Percentiles rank a stretch among this genome's conserved stretches.
phyloP scores from a whole-genome alignment of 2,797 vertebrate genomes.

The Peromyscus melanophrys region DNA sequence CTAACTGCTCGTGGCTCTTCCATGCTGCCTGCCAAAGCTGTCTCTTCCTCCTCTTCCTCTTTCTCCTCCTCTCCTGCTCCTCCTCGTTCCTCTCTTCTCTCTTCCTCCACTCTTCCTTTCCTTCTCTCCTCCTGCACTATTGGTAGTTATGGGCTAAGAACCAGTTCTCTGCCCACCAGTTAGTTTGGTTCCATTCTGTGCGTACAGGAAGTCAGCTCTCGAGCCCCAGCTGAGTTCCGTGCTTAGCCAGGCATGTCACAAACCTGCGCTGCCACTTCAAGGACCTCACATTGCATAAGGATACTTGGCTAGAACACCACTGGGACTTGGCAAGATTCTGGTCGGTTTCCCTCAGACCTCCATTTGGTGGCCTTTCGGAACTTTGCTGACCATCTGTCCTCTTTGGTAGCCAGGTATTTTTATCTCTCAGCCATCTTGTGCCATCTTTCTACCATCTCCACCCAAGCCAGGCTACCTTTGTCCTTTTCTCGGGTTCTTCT shows the following conservation, averaged over 20 bases:
- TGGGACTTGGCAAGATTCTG: not conserved
- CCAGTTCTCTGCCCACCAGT: not conserved
- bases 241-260: not conserved
- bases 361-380: conserved; percentile 17
- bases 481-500: not conserved
- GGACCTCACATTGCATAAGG: not conserved
- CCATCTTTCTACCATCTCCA: not conserved
- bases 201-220: not conserved
- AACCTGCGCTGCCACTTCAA: not conserved
- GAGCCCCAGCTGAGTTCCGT: not conserved
- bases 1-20: not conserved
- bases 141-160: not conserved
- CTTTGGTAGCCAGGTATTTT: not conserved
- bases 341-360: not conserved
- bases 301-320: not conserved
- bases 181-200: not conserved
- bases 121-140: not conserved
- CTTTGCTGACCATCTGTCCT: not conserved
- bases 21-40: not conserved
- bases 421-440: not conserved
- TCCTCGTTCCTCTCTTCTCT: not conserved
- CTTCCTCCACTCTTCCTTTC: not conserved
- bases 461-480: not conserved
- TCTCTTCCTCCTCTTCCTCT: not conserved
- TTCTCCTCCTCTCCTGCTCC: not conserved